phyloP scores from a whole-genome alignment of 2,888 invertebrate species.

The Pristionchus mayeri region DNA sequence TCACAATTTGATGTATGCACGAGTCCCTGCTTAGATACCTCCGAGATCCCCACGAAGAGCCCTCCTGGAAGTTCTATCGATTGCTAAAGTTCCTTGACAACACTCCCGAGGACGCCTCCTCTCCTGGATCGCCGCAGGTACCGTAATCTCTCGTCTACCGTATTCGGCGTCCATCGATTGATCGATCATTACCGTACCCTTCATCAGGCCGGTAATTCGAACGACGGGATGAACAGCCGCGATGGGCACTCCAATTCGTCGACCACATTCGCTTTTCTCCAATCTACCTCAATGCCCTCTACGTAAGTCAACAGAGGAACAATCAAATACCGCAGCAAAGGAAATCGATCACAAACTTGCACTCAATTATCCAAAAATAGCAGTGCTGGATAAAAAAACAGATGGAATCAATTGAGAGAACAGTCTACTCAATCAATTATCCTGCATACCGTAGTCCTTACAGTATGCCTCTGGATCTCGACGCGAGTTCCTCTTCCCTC shows the following conservation, averaged over 20 bases:
- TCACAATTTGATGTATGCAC: background rate
- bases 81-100: constrained; percentile 63
- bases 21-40: constrained; percentile 49
- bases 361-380: too few relatives aligned
- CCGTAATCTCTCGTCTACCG: background rate
- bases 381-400: too few relatives aligned
- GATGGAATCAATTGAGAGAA: too few relatives aligned
- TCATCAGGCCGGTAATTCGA: constrained; percentile 33
- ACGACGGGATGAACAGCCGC: constrained; percentile 46
- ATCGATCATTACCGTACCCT: constrained; percentile 23
- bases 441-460: background rate
- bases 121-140: constrained; percentile 44
- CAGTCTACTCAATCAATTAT: background rate
- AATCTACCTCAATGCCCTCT: constrained; percentile 18
- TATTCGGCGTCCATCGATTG: background rate
- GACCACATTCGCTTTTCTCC: background rate
- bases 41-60: constrained; percentile 63
- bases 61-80: constrained; percentile 68
- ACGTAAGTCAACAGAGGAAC: constrained; percentile 2
- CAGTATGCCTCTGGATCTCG: constrained; percentile 32
- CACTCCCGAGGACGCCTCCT: constrained; percentile 6
- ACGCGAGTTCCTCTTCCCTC: background rate
- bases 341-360: too few relatives aligned
- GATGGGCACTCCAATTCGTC: constrained; percentile 33
- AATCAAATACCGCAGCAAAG: too few relatives aligned